phyloP scores from a whole-genome alignment of 2,888 invertebrate species.

The Hyposoter dolosus region DNA sequence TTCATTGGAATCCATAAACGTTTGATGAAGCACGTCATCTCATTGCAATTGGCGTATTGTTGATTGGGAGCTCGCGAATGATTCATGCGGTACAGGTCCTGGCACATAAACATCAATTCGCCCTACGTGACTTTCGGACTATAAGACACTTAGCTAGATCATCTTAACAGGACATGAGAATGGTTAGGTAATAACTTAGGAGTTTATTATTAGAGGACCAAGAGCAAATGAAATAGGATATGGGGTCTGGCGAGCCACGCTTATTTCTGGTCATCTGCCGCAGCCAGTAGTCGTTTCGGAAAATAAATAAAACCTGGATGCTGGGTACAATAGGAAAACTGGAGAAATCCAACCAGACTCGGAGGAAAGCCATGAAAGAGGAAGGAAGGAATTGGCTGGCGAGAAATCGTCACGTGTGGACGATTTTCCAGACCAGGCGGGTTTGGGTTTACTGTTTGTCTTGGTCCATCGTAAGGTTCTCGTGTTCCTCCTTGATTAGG shows the following conservation, averaged over 20 bases:
- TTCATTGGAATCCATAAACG: not conserved
- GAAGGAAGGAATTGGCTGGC: conserved; percentile 58
- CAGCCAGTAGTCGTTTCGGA: conserved; percentile 48
- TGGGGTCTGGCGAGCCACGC: conserved; percentile 10
- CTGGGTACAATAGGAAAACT: conserved; percentile 41
- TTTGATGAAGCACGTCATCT: not conserved
- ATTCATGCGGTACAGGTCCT: conserved; percentile 12
- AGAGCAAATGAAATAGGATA: conserved; percentile 51
- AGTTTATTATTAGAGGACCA: conserved; percentile 60
- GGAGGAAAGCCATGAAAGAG: conserved; percentile 29
- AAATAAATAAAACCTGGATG: conserved; percentile 60
- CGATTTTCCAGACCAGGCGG: conserved; percentile 58
- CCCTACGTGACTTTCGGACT: conserved; percentile 34
- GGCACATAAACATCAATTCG: conserved; percentile 36
- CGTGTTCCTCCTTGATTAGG: conserved; percentile 66
- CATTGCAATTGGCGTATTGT: not conserved
- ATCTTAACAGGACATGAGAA: conserved; percentile 12
- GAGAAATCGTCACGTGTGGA: conserved; percentile 65
- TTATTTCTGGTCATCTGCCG: conserved; percentile 48
- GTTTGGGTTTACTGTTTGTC: conserved; percentile 58
- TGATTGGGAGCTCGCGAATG: not conserved
- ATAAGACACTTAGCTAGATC: conserved; percentile 30
- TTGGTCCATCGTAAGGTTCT: conserved; percentile 48
- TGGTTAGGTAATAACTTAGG: conserved; percentile 47
- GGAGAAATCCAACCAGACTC: conserved; percentile 14